Evolutionary conservation across 2,888 invertebrate species (phyloP).

Genomic region (Cloeon dipterum): DNA sequence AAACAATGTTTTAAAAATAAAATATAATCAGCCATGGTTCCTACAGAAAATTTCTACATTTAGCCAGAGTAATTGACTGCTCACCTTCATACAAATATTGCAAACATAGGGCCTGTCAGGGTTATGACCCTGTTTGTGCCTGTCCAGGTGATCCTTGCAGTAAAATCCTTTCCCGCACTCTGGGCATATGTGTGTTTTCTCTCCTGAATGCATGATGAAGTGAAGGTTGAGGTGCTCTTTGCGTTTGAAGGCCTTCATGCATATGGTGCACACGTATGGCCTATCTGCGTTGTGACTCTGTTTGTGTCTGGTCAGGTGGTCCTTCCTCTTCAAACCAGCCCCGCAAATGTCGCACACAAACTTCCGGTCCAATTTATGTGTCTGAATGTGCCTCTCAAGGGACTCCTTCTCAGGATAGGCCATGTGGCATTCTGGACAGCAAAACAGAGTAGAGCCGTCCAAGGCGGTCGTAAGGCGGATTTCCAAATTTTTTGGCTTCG

Average conservation of each 20-base stretch:
- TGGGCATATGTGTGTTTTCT: conserved; percentile 55
- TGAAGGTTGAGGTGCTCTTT: conserved; percentile 65
- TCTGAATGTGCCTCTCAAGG: conserved; percentile 43
- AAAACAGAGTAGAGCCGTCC: conserved; percentile 65
- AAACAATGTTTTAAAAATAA: too few relatives aligned
- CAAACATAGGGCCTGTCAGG: conserved; percentile 74
- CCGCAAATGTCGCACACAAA: conserved; percentile 9
- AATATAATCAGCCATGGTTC: too few relatives aligned
- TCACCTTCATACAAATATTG: conserved; percentile 61
- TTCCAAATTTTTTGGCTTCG: conserved; percentile 3
- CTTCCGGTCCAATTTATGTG: conserved; percentile 56
- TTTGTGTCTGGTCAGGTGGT: conserved; percentile 55
- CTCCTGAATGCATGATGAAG: conserved; percentile 63
- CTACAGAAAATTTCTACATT: conserved; percentile 10
- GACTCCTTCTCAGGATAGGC: conserved; percentile 67
- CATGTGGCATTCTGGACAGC: conserved; percentile 78
- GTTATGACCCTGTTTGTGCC: conserved; percentile 73
- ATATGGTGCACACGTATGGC: conserved; percentile 54
- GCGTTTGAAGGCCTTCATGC: conserved; percentile 54
- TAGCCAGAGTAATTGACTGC: too few relatives aligned
- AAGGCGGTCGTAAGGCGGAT: conserved; percentile 17
- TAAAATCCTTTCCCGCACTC: conserved; percentile 32
- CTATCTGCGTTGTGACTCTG: conserved; percentile 59
- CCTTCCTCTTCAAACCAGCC: conserved; percentile 39
- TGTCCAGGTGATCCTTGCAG: conserved; percentile 54